phyloP scores from a whole-genome alignment of 2,888 invertebrate genomes.

The Macrosoma leucophasiata region DNA sequence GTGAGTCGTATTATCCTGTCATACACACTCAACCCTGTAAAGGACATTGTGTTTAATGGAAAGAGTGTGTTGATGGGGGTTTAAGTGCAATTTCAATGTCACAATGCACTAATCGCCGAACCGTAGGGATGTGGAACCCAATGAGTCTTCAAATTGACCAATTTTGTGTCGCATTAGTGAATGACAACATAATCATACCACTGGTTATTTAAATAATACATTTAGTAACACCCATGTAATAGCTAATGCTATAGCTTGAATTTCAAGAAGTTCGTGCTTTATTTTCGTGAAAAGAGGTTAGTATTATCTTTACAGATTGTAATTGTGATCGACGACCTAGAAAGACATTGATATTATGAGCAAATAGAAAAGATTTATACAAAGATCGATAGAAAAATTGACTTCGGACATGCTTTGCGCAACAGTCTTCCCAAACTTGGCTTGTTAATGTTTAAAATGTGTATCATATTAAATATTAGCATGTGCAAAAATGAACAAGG shows the following conservation, averaged over 20 bases:
- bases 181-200: constrained; percentile 27
- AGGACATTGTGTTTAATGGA: constrained; percentile 30
- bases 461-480: no score
- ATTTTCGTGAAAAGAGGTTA: constrained; percentile 6
- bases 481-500: no score
- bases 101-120: constrained; percentile 34
- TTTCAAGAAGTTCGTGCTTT: constrained; percentile 9
- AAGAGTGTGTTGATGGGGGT: constrained; percentile 29
- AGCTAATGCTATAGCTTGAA: background rate
- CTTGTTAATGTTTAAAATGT: no score
- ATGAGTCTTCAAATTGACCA: constrained; percentile 26
- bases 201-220: constrained; percentile 11
- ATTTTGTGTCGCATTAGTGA: constrained; percentile 25
- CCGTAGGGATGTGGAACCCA: constrained; percentile 21
- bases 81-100: constrained; percentile 35
- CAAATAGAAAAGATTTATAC: no score
- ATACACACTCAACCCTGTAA: constrained; percentile 45
- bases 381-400: no score
- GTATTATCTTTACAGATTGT: constrained; percentile 5
- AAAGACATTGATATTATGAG: background rate
- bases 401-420: no score
- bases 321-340: background rate
- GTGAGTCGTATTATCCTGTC: constrained; percentile 70
- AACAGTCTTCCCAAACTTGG: no score
- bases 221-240: background rate